Evolutionary conservation across 1,140 invertebrate species (phyloP).

Genomic region (Drosophila sproati): DNA sequence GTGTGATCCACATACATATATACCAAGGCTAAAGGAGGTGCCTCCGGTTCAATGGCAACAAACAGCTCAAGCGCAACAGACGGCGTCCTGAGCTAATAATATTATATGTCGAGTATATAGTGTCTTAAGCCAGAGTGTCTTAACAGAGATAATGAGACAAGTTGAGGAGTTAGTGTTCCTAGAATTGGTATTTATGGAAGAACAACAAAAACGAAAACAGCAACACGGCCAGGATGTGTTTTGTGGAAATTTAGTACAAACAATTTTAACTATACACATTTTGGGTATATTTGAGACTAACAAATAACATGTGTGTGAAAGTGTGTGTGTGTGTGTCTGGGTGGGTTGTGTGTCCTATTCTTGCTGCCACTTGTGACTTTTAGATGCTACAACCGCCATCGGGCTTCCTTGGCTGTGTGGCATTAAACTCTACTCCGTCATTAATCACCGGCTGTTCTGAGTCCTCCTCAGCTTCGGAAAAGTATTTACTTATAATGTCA

Average conservation of each 20-base stretch:
- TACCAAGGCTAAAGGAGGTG: background rate
- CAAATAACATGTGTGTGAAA: slow-evolving; percentile 5
- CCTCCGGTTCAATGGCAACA: background rate
- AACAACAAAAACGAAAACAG: too few species aligned
- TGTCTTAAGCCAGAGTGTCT: background rate
- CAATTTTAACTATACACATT: too few species aligned
- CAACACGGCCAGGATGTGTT: too few species aligned
- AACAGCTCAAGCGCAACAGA: background rate
- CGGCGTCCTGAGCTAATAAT: background rate
- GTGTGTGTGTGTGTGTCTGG: slow-evolving; percentile 20
- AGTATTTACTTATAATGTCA: slow-evolving; percentile 93
- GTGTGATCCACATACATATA: too few species aligned
- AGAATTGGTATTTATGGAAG: too few species aligned
- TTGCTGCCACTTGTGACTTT: background rate
- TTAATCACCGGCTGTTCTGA: slow-evolving; percentile 80
- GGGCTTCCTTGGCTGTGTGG: slow-evolving; percentile 70
- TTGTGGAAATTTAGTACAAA: too few species aligned
- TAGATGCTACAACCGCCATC: slow-evolving; percentile 82
- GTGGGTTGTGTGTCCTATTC: background rate
- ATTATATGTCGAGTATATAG: background rate
- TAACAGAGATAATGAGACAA: too few species aligned
- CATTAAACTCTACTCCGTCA: slow-evolving; percentile 77
- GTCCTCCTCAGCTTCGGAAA: slow-evolving; percentile 86
- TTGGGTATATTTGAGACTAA: too few species aligned
- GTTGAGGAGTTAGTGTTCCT: too few species aligned